These are phyloP conservation scores for Pardalotus punctatus DNA, from an alignment of 2,113 vertebrate species.

Conservation along the genomic window DNA sequence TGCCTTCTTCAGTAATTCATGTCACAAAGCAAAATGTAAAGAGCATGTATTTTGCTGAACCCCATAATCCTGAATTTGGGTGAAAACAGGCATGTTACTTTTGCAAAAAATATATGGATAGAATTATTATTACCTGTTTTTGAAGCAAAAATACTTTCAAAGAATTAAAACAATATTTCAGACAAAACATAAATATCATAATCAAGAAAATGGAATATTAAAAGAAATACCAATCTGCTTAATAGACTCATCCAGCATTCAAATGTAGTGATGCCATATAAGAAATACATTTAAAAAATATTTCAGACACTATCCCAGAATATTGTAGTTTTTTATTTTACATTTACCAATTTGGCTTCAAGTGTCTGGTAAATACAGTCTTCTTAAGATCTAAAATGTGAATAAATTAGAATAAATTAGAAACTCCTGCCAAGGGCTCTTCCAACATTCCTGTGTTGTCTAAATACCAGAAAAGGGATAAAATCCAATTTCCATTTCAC, in stretches of 20 bases:
- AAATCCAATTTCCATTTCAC: neutral
- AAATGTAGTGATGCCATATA: neutral
- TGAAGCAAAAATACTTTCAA: neutral
- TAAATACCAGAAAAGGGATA: neutral
- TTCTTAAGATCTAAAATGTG: neutral
- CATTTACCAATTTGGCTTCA: neutral
- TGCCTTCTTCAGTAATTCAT: neutral
- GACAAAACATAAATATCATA: neutral
- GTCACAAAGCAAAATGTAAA: neutral
- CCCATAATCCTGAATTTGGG: neutral
- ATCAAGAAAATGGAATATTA: neutral
- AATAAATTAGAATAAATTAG: neutral
- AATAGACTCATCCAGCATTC: neutral
- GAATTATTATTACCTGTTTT: neutral
- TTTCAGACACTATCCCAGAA: neutral
- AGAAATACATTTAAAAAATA: neutral
- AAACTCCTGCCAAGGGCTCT: neutral
- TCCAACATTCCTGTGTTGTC: neutral
- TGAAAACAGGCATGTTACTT: neutral
- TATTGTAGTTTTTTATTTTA: neutral
- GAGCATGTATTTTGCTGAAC: neutral
- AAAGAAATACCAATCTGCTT: neutral
- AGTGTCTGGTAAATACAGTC: neutral
- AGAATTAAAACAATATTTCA: neutral
- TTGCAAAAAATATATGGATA: neutral